Conservation (phyloP, 2,888 invertebrate species). For the Neuroscelio doddi region DNA sequence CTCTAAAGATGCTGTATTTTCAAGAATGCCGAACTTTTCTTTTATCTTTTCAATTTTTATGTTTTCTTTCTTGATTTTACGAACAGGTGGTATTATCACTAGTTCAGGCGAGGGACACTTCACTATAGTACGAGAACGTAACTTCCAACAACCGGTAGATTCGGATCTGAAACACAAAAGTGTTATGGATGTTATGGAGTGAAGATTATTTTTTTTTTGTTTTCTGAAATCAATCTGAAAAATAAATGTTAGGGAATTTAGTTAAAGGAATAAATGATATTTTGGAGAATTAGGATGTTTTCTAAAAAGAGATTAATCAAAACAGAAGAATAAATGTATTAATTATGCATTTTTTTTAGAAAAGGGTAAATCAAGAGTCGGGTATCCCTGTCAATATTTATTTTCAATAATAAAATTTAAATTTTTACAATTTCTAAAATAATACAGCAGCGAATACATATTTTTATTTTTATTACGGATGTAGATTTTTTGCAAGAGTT, state of each 20-base stretch:
- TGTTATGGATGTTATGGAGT: background rate
- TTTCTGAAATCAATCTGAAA: no score
- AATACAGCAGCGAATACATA: background rate
- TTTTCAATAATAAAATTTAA: background rate
- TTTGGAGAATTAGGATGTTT: no score
- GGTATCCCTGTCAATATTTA: background rate
- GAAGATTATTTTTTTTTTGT: no score
- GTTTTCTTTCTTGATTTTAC: background rate
- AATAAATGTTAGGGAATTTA: no score
- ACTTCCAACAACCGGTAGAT: background rate
- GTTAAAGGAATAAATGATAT: no score
- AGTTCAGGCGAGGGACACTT: background rate
- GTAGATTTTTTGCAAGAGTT: background rate
- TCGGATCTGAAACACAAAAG: constrained; percentile 5
- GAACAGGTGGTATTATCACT: no score
- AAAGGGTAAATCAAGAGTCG: background rate
- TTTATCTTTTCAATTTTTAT: background rate
- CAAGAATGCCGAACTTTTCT: background rate
- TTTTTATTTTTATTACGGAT: background rate
- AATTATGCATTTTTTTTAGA: no score
- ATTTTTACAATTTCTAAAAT: background rate
- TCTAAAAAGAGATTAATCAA: no score
- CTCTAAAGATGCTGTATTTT: background rate
- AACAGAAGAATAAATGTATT: no score
- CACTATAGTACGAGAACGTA: background rate